A percentile compares a stretch with the other conserved stretches of the same genome.
These are phyloP conservation scores for Carabus problematicus DNA, from an alignment of 2,888 invertebrate genomes.

Conservation along the genomic window DNA sequence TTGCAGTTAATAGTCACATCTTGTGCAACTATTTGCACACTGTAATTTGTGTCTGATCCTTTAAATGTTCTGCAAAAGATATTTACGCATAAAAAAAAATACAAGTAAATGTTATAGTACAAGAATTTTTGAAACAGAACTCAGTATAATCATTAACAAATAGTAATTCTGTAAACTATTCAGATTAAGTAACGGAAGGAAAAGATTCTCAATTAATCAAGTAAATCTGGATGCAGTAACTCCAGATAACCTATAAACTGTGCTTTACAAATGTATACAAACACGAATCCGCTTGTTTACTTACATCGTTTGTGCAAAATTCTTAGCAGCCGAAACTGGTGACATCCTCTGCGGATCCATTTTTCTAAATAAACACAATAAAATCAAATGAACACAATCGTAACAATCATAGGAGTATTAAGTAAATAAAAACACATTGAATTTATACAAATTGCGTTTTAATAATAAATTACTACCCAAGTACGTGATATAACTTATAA, in stretches of 20 bases:
- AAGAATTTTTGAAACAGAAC: background rate
- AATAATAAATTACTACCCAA: background rate
- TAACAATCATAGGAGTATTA: background rate
- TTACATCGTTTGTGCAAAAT: slow-evolving; percentile 40
- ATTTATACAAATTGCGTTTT: too few relatives aligned
- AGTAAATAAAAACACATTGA: background rate
- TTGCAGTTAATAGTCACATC: slow-evolving; percentile 76
- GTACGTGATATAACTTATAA: background rate
- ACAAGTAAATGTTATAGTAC: background rate
- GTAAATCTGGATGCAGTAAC: too few relatives aligned
- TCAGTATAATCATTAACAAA: background rate
- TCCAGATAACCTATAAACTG: too few relatives aligned
- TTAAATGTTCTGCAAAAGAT: slow-evolving; percentile 53
- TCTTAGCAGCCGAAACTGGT: slow-evolving; percentile 28
- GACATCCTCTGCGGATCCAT: slow-evolving; percentile 34
- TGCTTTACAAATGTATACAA: too few relatives aligned
- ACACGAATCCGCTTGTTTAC: background rate
- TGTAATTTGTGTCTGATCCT: slow-evolving; percentile 55
- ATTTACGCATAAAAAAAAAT: background rate
- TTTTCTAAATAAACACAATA: slow-evolving; percentile 26
- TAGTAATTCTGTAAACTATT: background rate
- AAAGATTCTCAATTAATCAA: background rate
- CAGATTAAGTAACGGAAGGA: background rate
- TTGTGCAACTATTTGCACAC: slow-evolving; percentile 57
- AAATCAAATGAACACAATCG: slow-evolving; percentile 8